Percentiles rank a stretch among this genome's conserved stretches.
Evolutionary conservation across 2,113 vertebrate species (phyloP).

Genomic region (Eublepharis macularius): DNA sequence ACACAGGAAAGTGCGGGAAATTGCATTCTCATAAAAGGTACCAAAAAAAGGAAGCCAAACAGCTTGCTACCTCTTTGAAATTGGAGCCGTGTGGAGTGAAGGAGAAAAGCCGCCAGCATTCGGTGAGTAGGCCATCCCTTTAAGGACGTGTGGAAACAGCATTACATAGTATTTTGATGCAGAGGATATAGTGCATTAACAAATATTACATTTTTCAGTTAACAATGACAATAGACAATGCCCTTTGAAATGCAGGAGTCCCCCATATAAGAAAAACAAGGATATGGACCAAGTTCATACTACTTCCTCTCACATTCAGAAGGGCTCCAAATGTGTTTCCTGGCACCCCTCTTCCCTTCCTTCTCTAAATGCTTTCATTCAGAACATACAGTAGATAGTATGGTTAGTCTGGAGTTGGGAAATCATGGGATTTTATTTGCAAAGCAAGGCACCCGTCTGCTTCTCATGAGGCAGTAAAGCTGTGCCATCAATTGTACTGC

Average conservation of each 20-base stretch:
- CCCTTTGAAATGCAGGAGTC: not conserved
- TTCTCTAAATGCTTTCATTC: not conserved
- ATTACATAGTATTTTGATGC: not conserved
- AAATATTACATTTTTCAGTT: not conserved
- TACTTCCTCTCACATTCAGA: not conserved
- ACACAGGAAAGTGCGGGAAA: too few species aligned
- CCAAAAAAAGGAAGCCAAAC: too few species aligned
- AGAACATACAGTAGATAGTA: not conserved
- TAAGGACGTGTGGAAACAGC: too few species aligned
- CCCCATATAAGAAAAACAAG: not conserved
- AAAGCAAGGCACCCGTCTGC: not conserved
- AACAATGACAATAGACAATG: not conserved
- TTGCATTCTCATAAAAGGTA: too few species aligned
- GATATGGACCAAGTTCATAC: not conserved
- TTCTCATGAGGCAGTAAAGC: not conserved
- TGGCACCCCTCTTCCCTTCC: not conserved
- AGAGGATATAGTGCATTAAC: not conserved
- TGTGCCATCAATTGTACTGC: not conserved
- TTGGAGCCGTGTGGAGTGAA: too few species aligned
- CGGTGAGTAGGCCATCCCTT: too few species aligned
- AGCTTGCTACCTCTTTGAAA: too few species aligned
- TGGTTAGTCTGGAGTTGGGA: not conserved
- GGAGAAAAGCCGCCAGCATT: too few species aligned
- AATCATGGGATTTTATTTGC: not conserved
- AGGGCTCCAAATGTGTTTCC: not conserved